Evolutionary conservation across 2,797 vertebrate genomes (phyloP), one percentile per base, ranked within the genome.

Genomic region (Siniperca scherzeri): DNA sequence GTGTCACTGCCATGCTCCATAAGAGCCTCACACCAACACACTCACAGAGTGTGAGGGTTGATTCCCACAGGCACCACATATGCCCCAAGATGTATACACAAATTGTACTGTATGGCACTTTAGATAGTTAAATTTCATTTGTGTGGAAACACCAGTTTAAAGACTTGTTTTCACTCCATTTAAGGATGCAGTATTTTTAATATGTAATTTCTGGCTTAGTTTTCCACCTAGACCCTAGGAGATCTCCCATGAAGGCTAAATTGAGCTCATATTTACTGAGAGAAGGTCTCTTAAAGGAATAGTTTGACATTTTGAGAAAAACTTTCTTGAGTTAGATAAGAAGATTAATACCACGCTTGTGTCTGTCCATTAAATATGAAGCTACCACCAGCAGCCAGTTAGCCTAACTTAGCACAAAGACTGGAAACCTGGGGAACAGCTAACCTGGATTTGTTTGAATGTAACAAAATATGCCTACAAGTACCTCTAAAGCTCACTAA

Each of bases 41-140:
- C n/a, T n/a, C n/a, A 40, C 79, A 76, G 82, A 60, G 72, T 25
- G 55, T 61, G 36, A 76, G 68, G 30, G 65, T 77, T 59, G 30
- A 61, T 80, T 87, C 83, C 85, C 81, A 82, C 75, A 82, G 86
- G 81, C 80, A 66, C 67, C 62, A 79, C 86, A 79, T 77, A 82
- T 86, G 78, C 25, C 73, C 55, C 48, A 52, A 78, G 60, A 55
- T 82, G 76, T 72, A 64, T 73, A 48, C 42, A 70, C 69, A 64
- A 80, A 89, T 78, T 64, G 25, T 59, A 17, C 46, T 27, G 44
- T 25, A 50, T 14, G 17, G 50, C 75, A 40, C 53, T 10, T 60
- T 66, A 50, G 5, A 60, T 40, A 66, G 33, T 57, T 66, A 2
- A 50, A 59, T 67, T 52, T 55, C 2, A 76, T 60, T 72, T 19